Evolutionary conservation across 2,888 invertebrate species (phyloP).

Genomic region (Cremastinae sp.): DNA sequence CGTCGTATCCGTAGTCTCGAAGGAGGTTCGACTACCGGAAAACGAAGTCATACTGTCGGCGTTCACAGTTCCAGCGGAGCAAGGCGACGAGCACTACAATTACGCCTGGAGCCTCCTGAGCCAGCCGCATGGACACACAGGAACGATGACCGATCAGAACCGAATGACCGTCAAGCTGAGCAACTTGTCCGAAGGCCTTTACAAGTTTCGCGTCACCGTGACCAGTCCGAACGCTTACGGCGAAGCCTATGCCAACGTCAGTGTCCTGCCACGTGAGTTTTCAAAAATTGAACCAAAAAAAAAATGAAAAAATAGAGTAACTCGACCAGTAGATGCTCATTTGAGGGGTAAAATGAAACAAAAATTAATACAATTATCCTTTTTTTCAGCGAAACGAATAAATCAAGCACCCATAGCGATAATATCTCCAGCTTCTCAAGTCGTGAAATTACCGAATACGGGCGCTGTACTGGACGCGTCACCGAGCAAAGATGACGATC

Average conservation of each 20-base stretch:
- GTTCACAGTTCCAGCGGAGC: slow-evolving; percentile 89
- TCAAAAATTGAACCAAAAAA: background rate
- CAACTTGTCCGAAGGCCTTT: slow-evolving; percentile 92
- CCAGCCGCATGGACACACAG: slow-evolving; percentile 89
- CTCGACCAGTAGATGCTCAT: no score
- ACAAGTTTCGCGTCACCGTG: slow-evolving; percentile 92
- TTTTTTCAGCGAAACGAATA: slow-evolving; percentile 85
- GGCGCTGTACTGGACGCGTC: slow-evolving; percentile 94
- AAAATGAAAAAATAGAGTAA: background rate
- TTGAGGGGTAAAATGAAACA: no score
- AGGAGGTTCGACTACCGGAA: slow-evolving; percentile 90
- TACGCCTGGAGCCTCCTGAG: slow-evolving; percentile 94
- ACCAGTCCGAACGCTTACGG: slow-evolving; percentile 90
- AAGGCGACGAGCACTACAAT: slow-evolving; percentile 88
- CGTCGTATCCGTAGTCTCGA: slow-evolving; percentile 88
- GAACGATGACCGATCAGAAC: slow-evolving; percentile 91
- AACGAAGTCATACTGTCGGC: slow-evolving; percentile 92
- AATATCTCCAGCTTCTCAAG: slow-evolving; percentile 92
- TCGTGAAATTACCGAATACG: slow-evolving; percentile 93
- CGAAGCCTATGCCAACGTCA: slow-evolving; percentile 93
- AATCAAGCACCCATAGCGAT: slow-evolving; percentile 93
- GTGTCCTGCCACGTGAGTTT: slow-evolving; percentile 87
- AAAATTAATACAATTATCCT: slow-evolving; percentile 5
- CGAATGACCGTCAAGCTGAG: slow-evolving; percentile 91
- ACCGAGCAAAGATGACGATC: slow-evolving; percentile 90